phyloP scores from a whole-genome alignment of 2,113 vertebrate species.

The Toxostoma redivivum region DNA sequence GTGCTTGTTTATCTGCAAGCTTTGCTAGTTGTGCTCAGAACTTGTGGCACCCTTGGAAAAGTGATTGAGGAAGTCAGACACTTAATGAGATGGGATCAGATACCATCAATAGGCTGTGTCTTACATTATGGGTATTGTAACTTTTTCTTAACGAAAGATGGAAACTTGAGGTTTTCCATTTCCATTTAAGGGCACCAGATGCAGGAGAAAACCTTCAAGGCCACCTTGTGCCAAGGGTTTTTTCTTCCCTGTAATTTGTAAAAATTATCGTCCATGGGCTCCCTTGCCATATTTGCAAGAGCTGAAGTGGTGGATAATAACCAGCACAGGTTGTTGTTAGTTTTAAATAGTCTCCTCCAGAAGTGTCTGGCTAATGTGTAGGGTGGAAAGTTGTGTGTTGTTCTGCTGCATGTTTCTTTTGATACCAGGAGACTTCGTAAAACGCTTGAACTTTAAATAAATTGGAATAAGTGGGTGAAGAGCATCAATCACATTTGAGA shows the following conservation, averaged over 20 bases:
- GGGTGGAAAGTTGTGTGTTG: neutral
- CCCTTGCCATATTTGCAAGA: neutral
- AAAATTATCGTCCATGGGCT: neutral
- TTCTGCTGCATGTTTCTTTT: neutral
- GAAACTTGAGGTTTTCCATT: neutral
- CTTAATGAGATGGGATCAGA: neutral
- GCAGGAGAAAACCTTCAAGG: neutral
- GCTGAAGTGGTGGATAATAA: neutral
- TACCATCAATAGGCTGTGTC: neutral
- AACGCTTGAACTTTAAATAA: neutral
- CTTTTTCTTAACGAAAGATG: neutral
- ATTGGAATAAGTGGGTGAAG: neutral
- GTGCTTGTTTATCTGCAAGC: neutral
- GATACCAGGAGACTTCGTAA: neutral
- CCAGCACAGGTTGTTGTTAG: neutral
- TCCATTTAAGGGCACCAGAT: constrained; percentile 11
- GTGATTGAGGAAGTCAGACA: neutral
- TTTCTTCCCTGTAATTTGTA: constrained; percentile 1
- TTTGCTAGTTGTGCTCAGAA: neutral
- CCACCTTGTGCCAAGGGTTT: neutral
- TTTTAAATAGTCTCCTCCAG: neutral
- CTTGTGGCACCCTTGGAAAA: neutral
- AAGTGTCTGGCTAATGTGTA: neutral
- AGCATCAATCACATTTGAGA: constrained; percentile 16
- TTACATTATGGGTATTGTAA: neutral